Conservation (phyloP, 2,888 invertebrate genomes). For the Lymantria monacha region DNA sequence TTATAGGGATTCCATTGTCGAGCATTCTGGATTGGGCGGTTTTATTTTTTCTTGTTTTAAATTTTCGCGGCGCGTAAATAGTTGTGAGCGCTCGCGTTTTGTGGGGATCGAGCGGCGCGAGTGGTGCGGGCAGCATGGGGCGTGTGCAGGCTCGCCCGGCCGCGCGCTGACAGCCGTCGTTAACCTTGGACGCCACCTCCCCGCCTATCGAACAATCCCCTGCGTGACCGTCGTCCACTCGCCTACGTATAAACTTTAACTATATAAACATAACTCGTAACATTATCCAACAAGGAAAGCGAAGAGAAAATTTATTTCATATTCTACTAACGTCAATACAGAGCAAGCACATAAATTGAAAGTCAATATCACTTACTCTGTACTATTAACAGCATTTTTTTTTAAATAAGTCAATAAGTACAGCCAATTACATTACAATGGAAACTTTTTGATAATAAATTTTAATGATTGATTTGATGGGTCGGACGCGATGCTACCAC, state of each 20-base stretch:
- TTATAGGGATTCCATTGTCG: conserved; percentile 61
- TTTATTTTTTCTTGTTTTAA: conserved; percentile 59
- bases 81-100: conserved; percentile 72
- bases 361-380: too few relatives aligned
- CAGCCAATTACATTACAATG: not conserved
- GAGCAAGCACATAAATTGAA: too few relatives aligned
- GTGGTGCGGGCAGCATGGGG: conserved; percentile 69
- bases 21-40: conserved; percentile 73
- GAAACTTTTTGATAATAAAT: not conserved
- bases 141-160: conserved; percentile 59
- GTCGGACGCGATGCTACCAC: not conserved
- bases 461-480: not conserved
- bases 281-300: not conserved
- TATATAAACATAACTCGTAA: conserved; percentile 15
- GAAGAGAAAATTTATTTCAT: not conserved
- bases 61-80: conserved; percentile 73
- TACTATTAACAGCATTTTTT: too few relatives aligned
- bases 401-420: too few relatives aligned
- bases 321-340: too few relatives aligned
- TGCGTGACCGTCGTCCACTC: conserved; percentile 23
- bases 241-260: conserved; percentile 3
- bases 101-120: conserved; percentile 65
- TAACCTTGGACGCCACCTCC: conserved; percentile 59
- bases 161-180: conserved; percentile 53
- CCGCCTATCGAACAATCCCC: conserved; percentile 37